Conservation (phyloP, 2,888 invertebrate genomes). For the Hydraecia micacea region DNA sequence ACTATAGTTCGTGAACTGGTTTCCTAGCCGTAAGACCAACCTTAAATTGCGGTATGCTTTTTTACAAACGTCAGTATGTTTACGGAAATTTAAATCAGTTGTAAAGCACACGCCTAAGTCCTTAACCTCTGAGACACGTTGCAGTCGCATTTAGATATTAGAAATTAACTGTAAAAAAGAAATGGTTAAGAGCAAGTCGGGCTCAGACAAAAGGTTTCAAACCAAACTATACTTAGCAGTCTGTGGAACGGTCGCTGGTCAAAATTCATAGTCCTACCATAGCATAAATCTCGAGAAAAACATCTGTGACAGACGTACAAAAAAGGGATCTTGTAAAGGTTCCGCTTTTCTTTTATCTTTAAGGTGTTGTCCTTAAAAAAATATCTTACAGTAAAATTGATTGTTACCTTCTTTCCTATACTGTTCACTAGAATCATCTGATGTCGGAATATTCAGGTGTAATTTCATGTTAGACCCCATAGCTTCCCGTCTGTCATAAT, state of each 20-base stretch:
- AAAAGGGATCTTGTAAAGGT: neutral
- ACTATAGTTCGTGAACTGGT: too few species aligned
- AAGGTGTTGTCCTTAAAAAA: neutral
- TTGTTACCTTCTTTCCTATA: constrained; percentile 85
- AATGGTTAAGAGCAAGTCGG: neutral
- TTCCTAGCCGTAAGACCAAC: too few species aligned
- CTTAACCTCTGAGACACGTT: too few species aligned
- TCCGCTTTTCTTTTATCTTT: neutral
- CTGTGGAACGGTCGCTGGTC: neutral
- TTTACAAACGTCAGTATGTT: too few species aligned
- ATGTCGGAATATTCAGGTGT: constrained; percentile 90
- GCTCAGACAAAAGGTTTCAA: neutral
- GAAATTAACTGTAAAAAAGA: neutral
- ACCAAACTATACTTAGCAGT: neutral
- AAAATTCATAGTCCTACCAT: too few species aligned
- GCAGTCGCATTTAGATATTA: too few species aligned
- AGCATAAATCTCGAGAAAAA: neutral
- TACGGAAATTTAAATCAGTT: too few species aligned
- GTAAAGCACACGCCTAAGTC: too few species aligned
- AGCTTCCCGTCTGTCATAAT: constrained; percentile 89
- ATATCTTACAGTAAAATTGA: neutral
- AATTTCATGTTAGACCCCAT: constrained; percentile 88
- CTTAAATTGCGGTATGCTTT: too few species aligned
- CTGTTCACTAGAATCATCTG: constrained; percentile 91
- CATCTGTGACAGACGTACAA: neutral